Conservation (phyloP, 1,140 invertebrate genomes). For the Thalassaphorura encarpata region DNA sequence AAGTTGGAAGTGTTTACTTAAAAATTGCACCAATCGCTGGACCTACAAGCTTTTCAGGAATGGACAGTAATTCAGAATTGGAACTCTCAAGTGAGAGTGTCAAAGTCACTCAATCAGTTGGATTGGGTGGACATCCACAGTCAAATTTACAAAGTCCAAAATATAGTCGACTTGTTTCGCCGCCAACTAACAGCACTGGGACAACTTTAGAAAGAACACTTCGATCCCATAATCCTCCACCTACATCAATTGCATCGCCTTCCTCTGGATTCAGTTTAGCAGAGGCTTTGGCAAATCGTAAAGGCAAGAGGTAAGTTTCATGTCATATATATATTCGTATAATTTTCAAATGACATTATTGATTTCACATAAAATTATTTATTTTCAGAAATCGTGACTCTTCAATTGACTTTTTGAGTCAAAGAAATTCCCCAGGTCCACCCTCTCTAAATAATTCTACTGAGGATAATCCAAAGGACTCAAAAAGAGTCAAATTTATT, state of each 20-base stretch:
- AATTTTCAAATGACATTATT: neutral
- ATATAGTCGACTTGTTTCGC: slow-evolving; percentile 4
- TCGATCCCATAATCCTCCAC: neutral
- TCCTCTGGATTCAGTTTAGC: slow-evolving; percentile 8
- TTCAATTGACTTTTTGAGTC: neutral
- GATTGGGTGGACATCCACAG: slow-evolving; percentile 16
- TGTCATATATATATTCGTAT: neutral
- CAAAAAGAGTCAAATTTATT: slow-evolving; percentile 1
- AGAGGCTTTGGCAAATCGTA: slow-evolving; percentile 13
- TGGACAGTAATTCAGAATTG: neutral
- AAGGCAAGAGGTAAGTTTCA: slow-evolving; percentile 6
- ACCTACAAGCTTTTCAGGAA: too few species aligned
- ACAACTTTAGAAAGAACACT: neutral
- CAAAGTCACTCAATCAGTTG: slow-evolving; percentile 10
- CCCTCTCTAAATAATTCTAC: neutral
- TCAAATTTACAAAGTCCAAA: slow-evolving; percentile 3
- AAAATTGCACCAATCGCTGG: too few species aligned
- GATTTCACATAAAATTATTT: neutral
- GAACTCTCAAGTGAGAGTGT: neutral
- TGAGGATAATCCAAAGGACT: neutral
- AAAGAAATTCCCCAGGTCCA: neutral
- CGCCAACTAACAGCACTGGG: slow-evolving; percentile 6
- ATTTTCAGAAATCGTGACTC: neutral
- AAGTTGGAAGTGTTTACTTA: neutral
- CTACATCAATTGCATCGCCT: slow-evolving; percentile 3